Evolutionary conservation across 2,797 vertebrate genomes (phyloP).

Genomic region (Crocodylus rhombifer): DNA sequence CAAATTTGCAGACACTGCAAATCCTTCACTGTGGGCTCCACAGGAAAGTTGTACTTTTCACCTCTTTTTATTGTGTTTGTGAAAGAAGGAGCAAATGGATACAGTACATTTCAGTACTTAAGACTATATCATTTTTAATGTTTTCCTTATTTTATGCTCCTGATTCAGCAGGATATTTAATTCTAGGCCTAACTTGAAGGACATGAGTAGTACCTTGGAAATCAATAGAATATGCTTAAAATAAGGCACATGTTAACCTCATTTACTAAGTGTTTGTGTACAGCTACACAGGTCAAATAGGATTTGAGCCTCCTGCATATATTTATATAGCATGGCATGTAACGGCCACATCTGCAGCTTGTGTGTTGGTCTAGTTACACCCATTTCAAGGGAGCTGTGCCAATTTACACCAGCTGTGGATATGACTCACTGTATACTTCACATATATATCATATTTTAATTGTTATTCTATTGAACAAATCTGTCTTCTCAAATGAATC

Average conservation of each 20-base stretch:
- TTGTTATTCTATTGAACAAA: constrained; percentile 17
- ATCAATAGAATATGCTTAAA: constrained; percentile 26
- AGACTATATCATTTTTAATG: not conserved
- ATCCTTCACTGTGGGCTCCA: not conserved
- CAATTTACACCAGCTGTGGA: constrained; percentile 19
- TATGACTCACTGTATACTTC: not conserved
- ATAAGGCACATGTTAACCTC: constrained; percentile 41
- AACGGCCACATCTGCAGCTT: constrained; percentile 22
- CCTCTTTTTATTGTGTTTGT: rapidly evolving
- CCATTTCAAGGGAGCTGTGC: not conserved
- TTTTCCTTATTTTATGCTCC: not conserved
- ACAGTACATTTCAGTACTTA: not conserved
- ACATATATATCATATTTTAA: not conserved
- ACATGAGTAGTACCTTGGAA: not conserved
- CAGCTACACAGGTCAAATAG: not conserved
- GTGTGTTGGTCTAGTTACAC: not conserved
- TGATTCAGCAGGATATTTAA: constrained; percentile 17
- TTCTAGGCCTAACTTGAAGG: not conserved
- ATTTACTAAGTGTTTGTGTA: constrained; percentile 36
- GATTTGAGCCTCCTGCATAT: not conserved
- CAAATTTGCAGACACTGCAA: constrained; percentile 47
- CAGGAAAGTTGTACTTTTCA: not conserved
- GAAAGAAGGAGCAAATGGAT: not conserved
- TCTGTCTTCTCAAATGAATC: not conserved
- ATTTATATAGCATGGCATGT: not conserved